phyloP scores from a whole-genome alignment of 35 echinoderm and acorn worm species.

The Acanthaster planci region DNA sequence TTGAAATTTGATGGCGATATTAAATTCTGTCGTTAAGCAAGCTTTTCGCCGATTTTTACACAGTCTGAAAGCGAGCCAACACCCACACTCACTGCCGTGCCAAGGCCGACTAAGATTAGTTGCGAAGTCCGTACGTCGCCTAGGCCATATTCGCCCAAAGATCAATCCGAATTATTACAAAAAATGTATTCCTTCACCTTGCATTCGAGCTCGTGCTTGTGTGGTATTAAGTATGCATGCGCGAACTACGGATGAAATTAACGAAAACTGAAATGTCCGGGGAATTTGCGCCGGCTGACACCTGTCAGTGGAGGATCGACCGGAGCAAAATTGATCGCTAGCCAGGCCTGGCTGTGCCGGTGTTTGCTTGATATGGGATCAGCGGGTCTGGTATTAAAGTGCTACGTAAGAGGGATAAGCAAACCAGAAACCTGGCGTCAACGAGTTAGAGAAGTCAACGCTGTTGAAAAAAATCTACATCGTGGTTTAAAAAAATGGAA shows the following conservation, averaged over 20 bases:
- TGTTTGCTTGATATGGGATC: neutral
- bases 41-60: too few species aligned
- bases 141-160: neutral
- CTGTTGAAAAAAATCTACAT: too few species aligned
- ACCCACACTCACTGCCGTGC: too few species aligned
- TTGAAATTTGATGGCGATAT: too few species aligned
- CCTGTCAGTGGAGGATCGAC: neutral
- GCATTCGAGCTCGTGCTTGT: neutral
- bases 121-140: too few species aligned
- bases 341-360: neutral
- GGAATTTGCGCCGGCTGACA: conserved; percentile 5
- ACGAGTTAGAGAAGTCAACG: too few species aligned
- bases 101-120: too few species aligned
- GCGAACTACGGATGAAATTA: neutral
- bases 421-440: too few species aligned
- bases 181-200: neutral
- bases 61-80: too few species aligned
- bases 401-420: too few species aligned
- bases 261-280: neutral
- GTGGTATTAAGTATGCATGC: conserved; percentile 6
- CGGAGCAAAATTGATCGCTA: neutral
- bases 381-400: neutral
- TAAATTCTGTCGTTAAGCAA: too few species aligned
- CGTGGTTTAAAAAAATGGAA: too few species aligned
- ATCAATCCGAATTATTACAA: neutral